These are phyloP conservation scores for Nipponacmea schrenckii DNA, from an alignment of 2,888 invertebrate species.

Conservation along the genomic window DNA sequence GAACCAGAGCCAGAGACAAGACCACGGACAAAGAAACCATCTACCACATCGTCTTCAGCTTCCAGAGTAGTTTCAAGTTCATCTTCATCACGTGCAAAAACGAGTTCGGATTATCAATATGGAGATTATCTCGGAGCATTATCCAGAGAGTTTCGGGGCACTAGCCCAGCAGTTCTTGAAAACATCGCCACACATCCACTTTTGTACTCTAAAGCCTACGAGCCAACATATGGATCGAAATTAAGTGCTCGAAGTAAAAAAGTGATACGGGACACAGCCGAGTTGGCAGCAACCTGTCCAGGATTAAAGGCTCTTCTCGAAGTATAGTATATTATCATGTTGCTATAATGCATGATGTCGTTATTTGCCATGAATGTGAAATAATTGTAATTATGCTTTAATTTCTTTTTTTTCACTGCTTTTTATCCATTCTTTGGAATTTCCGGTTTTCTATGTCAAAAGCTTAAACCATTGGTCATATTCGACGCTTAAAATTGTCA, in stretches of 20 bases:
- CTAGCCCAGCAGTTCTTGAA: slow-evolving; percentile 57
- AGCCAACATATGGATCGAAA: slow-evolving; percentile 32
- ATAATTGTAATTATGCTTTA: not conserved
- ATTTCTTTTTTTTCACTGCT: not conserved
- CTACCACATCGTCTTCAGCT: slow-evolving; percentile 21
- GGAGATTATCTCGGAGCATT: slow-evolving; percentile 35
- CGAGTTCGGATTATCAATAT: slow-evolving; percentile 25
- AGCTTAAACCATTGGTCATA: not conserved
- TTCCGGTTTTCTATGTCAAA: slow-evolving; percentile 4
- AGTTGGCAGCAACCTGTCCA: slow-evolving; percentile 53
- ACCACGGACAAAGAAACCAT: slow-evolving; percentile 14
- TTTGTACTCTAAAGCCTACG: slow-evolving; percentile 30
- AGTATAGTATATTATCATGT: slow-evolving; percentile 43
- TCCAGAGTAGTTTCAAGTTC: slow-evolving; percentile 13
- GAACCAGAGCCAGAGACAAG: slow-evolving; percentile 10
- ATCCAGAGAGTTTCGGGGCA: slow-evolving; percentile 51
- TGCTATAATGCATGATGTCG: no score
- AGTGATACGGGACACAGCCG: slow-evolving; percentile 58
- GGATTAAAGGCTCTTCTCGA: slow-evolving; percentile 61
- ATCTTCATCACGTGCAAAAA: slow-evolving; percentile 12
- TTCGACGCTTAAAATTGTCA: no score
- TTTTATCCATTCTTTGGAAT: not conserved
- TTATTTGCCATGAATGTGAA: no score
- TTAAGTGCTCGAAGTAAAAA: slow-evolving; percentile 58
- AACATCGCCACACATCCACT: slow-evolving; percentile 52